Evolutionary conservation across 2,113 vertebrate species (phyloP).

Genomic region (Philantomba maxwellii): DNA sequence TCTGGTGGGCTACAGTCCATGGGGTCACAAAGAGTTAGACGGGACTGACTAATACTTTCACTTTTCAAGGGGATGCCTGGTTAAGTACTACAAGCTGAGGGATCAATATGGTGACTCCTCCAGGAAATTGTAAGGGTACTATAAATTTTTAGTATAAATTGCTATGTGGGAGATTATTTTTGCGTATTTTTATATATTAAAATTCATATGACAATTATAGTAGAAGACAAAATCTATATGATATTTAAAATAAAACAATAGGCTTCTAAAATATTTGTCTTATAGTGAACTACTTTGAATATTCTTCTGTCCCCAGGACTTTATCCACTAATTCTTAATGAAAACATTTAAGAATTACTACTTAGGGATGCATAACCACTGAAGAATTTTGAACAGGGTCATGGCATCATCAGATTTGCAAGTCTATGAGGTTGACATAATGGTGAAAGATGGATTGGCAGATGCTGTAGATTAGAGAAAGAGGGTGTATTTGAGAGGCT

Average conservation of each 20-base stretch:
- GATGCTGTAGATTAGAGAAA: no score
- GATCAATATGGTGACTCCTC: not conserved
- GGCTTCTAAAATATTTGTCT: not conserved
- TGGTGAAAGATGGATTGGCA: no score
- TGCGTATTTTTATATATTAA: not conserved
- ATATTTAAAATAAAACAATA: not conserved
- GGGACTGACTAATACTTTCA: not conserved
- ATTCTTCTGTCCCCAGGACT: not conserved
- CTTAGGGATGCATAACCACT: no score
- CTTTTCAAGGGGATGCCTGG: not conserved
- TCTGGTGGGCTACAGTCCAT: not conserved
- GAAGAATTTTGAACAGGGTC: no score
- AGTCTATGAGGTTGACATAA: no score
- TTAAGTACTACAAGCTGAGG: not conserved
- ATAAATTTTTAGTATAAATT: not conserved
- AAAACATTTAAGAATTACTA: no score
- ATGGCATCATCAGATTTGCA: no score
- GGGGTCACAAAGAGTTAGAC: not conserved
- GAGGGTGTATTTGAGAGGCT: no score
- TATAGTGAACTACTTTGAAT: not conserved
- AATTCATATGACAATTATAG: not conserved
- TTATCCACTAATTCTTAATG: not conserved
- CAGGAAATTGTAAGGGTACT: not conserved
- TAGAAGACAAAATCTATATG: not conserved
- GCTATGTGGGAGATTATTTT: not conserved